Percentiles rank a stretch among this genome's conserved stretches.
Conservation (phyloP, 2,888 invertebrate genomes). For the Rotaria socialis region DNA sequence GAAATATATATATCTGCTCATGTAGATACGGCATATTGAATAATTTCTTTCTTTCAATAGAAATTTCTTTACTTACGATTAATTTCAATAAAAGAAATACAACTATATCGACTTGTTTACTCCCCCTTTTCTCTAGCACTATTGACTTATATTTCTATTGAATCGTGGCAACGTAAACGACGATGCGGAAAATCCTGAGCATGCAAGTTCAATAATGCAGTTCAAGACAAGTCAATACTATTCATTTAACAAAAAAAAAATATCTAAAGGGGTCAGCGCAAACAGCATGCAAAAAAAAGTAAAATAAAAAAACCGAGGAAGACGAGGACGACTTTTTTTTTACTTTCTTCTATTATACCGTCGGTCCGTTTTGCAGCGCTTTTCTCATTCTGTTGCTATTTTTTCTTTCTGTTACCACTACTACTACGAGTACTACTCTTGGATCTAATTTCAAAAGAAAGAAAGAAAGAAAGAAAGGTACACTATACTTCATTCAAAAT, state of each 20-base stretch:
- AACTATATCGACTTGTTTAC: background rate
- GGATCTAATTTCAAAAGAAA: background rate
- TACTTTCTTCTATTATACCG: background rate
- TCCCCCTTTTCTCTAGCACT: background rate
- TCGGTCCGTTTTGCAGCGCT: background rate
- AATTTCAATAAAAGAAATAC: background rate
- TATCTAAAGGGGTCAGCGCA: background rate
- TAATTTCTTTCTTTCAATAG: background rate
- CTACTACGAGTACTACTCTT: background rate
- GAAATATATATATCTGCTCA: background rate
- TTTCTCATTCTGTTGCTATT: conserved; percentile 6
- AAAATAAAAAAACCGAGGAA: background rate
- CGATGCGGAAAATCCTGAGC: background rate
- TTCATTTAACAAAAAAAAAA: background rate
- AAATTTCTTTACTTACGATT: background rate
- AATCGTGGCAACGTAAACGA: background rate
- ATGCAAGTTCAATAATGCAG: background rate
- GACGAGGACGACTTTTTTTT: background rate
- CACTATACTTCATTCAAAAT: background rate
- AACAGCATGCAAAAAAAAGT: background rate
- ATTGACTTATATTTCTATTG: background rate
- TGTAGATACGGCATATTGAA: background rate
- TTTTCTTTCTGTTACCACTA: background rate
- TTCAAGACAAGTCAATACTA: background rate
- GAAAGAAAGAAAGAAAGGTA: background rate